phyloP scores from a whole-genome alignment of 2,888 invertebrate species.

The Cephus runcator region DNA sequence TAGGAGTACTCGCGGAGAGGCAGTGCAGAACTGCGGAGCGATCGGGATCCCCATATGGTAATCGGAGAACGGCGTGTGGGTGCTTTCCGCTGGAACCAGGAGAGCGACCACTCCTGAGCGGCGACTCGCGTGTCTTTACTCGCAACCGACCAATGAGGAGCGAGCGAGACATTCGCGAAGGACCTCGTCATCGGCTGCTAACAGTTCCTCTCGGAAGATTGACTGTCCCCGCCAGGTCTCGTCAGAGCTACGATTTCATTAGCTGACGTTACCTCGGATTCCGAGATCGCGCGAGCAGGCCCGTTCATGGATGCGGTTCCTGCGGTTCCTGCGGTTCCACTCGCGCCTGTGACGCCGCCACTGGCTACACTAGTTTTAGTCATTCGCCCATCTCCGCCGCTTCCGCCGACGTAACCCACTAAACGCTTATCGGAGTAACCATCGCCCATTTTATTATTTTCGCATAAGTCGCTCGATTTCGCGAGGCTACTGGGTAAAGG shows the following conservation, averaged over 20 bases:
- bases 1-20: conserved; percentile 15
- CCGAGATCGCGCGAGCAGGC: background rate
- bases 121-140: conserved; percentile 23
- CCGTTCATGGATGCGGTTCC: background rate
- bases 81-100: conserved; percentile 46
- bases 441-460: background rate
- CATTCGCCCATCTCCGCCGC: background rate
- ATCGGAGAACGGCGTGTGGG: conserved; percentile 57
- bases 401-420: background rate
- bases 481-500: background rate
- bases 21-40: conserved; percentile 42
- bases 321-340: no score
- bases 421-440: background rate
- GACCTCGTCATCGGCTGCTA: background rate
- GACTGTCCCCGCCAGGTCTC: background rate
- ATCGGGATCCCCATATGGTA: conserved; percentile 61
- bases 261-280: background rate
- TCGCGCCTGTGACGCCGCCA: background rate
- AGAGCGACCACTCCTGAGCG: conserved; percentile 20
- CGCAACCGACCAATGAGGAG: conserved; percentile 28
- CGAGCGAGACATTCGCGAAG: conserved; percentile 11
- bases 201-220: background rate
- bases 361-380: background rate
- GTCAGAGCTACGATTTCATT: background rate
- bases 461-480: background rate